These are phyloP conservation scores for Colletes latitarsis DNA, from an alignment of 1,140 invertebrate genomes.

Conservation along the genomic window DNA sequence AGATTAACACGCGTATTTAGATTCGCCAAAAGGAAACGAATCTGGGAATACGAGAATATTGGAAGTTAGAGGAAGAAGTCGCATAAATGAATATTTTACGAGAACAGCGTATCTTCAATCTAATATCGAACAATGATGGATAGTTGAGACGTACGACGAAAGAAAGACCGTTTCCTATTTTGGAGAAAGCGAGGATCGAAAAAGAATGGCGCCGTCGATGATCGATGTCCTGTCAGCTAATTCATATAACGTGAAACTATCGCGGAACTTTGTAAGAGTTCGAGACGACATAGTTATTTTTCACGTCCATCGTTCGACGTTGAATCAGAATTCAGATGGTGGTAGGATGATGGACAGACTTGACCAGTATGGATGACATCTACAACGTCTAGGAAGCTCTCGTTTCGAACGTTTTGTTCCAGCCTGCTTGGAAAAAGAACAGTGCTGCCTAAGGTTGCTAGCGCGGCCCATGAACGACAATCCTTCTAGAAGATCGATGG, in stretches of 20 bases:
- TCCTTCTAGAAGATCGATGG: not conserved
- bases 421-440: not conserved
- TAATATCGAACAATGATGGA: slow-evolving; percentile 26
- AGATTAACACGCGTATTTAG: no score
- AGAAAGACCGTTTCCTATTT: slow-evolving; percentile 18
- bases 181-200: not conserved
- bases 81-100: slow-evolving; percentile 14
- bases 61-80: not conserved
- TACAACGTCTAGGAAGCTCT: not conserved
- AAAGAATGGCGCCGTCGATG: not conserved
- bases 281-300: slow-evolving; percentile 13
- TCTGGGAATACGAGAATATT: not conserved
- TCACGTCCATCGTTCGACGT: not conserved
- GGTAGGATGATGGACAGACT: slow-evolving; percentile 31
- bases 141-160: not conserved
- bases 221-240: slow-evolving; percentile 14
- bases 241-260: slow-evolving; percentile 15
- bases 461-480: not conserved
- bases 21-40: no score
- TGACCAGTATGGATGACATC: slow-evolving; percentile 3
- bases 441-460: not conserved
- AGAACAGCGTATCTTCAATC: slow-evolving; percentile 14
- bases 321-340: slow-evolving; percentile 35
- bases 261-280: not conserved
- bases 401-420: slow-evolving; percentile 17